phyloP scores from a whole-genome alignment of 2,797 vertebrate genomes.

The Novumbra hubbsi region DNA sequence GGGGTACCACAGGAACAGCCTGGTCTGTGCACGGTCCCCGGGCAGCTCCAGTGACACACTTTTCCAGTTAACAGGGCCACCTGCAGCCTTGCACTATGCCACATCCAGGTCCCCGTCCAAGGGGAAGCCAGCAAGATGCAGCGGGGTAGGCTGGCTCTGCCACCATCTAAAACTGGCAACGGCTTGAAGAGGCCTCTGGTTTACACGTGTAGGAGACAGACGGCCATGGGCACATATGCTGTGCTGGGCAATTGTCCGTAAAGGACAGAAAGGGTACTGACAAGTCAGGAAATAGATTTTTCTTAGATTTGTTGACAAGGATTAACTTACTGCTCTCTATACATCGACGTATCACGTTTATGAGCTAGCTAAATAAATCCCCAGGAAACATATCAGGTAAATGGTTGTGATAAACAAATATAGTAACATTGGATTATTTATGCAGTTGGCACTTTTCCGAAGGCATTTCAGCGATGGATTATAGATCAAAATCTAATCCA shows the following conservation, averaged over 20 bases:
- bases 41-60: slow-evolving; percentile 66
- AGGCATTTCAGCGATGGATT: neutral
- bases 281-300: slow-evolving; percentile 72
- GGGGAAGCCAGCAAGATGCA: slow-evolving; percentile 68
- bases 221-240: slow-evolving; percentile 53
- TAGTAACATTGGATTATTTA: slow-evolving; percentile 1
- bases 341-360: slow-evolving; percentile 45
- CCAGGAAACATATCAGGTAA: slow-evolving; percentile 33
- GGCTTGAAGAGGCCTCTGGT: slow-evolving; percentile 70
- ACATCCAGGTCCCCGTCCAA: slow-evolving; percentile 70
- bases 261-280: slow-evolving; percentile 65
- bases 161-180: slow-evolving; percentile 74
- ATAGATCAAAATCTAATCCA: neutral
- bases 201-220: slow-evolving; percentile 63
- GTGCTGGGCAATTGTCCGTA: slow-evolving; percentile 37
- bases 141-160: slow-evolving; percentile 53
- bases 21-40: slow-evolving; percentile 63
- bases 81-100: slow-evolving; percentile 65
- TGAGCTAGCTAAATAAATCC: slow-evolving; percentile 35
- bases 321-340: slow-evolving; percentile 45
- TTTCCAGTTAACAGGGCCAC: slow-evolving; percentile 77
- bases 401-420: slow-evolving; percentile 14
- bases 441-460: neutral
- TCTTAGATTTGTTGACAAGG: slow-evolving; percentile 64
- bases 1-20: slow-evolving; percentile 53